phyloP scores from a whole-genome alignment of 2,113 vertebrate genomes.

The Ramphastos sulfuratus region DNA sequence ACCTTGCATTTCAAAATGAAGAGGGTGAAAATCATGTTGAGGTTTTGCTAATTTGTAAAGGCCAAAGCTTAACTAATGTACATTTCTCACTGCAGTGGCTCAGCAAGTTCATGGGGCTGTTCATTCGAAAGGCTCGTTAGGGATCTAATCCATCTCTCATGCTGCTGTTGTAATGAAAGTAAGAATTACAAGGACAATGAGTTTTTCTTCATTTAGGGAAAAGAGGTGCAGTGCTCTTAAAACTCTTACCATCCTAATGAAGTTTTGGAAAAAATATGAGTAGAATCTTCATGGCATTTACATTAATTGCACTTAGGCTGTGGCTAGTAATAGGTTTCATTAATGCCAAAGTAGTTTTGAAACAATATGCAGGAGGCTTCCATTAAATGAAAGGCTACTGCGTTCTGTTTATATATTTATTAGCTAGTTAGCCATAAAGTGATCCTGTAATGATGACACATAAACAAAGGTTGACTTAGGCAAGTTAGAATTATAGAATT shows the following conservation, averaged over 20 bases:
- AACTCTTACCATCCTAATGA: constrained; percentile 52
- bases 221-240: constrained; percentile 20
- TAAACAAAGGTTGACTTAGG: neutral
- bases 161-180: constrained; percentile 43
- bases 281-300: constrained; percentile 17
- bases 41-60: constrained; percentile 67
- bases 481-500: neutral
- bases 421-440: neutral
- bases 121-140: constrained; percentile 35
- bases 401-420: neutral
- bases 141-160: constrained; percentile 42
- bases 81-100: constrained; percentile 7
- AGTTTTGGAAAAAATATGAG: neutral
- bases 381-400: neutral
- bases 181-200: constrained; percentile 36
- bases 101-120: constrained; percentile 20
- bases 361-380: neutral
- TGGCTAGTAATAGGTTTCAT: neutral
- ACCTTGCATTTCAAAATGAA: neutral
- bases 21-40: neutral
- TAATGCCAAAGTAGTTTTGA: constrained; percentile 41
- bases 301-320: constrained; percentile 27
- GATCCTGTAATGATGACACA: neutral
- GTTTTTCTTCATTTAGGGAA: constrained; percentile 49
- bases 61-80: constrained; percentile 42